phyloP scores from a whole-genome alignment of 2,113 vertebrate species.

The Ondatra zibethicus region DNA sequence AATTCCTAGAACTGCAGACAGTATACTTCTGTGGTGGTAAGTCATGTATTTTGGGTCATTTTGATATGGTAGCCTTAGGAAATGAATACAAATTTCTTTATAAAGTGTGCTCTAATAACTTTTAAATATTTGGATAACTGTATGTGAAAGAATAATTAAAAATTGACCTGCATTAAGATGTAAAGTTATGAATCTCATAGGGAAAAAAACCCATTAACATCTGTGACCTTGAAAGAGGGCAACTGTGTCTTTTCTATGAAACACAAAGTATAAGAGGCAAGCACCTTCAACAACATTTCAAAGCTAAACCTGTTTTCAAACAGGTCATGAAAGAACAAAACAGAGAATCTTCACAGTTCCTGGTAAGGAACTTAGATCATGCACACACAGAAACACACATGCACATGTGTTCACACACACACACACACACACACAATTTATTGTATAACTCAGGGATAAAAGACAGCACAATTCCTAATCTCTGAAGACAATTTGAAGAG shows the following conservation, averaged over 20 bases:
- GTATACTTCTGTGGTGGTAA: neutral
- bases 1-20: neutral
- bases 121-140: neutral
- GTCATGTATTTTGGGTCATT: neutral
- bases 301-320: neutral
- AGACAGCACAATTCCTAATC: neutral
- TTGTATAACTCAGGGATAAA: neutral
- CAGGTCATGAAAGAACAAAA: neutral
- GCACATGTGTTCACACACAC: neutral
- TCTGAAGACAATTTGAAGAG: neutral
- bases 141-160: neutral
- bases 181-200: neutral
- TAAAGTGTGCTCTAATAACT: neutral
- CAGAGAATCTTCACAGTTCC: neutral
- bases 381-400: neutral
- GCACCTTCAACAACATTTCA: neutral
- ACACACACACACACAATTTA: neutral
- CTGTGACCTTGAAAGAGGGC: neutral
- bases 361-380: neutral
- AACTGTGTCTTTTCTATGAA: neutral
- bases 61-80: neutral
- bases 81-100: neutral
- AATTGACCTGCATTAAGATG: neutral
- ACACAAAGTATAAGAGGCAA: neutral
- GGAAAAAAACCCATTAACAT: neutral